Conservation (phyloP, 2,888 invertebrate species). For the Himalopsyche kuldschensis region DNA sequence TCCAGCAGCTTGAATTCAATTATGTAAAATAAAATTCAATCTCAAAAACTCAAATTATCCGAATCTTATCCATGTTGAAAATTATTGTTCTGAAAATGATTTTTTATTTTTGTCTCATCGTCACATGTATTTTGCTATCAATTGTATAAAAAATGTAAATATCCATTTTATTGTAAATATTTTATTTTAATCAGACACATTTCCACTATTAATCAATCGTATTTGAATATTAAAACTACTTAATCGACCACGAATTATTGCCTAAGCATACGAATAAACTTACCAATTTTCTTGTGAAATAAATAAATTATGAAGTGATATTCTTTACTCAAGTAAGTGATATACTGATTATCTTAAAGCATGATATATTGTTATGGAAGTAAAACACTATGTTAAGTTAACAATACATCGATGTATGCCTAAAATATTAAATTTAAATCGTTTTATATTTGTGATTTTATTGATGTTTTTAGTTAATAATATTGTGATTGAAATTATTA, state of each 20-base stretch:
- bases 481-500: too few relatives aligned
- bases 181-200: not conserved
- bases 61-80: too few relatives aligned
- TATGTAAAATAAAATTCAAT: too few relatives aligned
- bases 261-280: not conserved
- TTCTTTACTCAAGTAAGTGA: not conserved
- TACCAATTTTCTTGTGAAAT: not conserved
- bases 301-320: not conserved
- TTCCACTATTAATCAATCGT: not conserved
- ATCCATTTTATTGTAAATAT: not conserved
- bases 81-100: too few relatives aligned
- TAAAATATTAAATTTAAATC: too few relatives aligned
- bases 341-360: not conserved
- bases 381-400: not conserved
- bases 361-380: not conserved
- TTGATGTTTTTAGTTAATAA: too few relatives aligned
- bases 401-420: not conserved
- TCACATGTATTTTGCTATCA: not conserved
- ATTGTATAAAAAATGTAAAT: not conserved
- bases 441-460: too few relatives aligned
- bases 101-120: too few relatives aligned
- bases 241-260: not conserved
- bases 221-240: not conserved
- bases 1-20: too few relatives aligned
- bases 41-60: too few relatives aligned